Conservation (phyloP, 2,888 invertebrate genomes). For the Galerucella calmariensis region DNA sequence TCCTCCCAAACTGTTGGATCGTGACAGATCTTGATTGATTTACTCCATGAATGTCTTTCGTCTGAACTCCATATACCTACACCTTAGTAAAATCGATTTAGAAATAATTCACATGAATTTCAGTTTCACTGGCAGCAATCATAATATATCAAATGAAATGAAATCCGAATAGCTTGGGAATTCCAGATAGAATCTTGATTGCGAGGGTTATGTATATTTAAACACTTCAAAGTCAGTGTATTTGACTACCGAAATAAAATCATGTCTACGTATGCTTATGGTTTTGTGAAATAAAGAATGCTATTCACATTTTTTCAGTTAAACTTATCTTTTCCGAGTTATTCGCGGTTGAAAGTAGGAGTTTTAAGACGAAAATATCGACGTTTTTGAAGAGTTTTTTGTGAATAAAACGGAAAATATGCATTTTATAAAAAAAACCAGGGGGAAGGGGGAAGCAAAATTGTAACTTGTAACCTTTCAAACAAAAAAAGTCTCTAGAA, state of each 20-base stretch:
- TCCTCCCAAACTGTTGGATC: slow-evolving; percentile 13
- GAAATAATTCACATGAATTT: slow-evolving; percentile 33
- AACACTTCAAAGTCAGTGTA: slow-evolving; percentile 37
- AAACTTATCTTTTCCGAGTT: no score
- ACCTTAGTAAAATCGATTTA: slow-evolving; percentile 29
- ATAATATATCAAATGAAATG: slow-evolving; percentile 34
- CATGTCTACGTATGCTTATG: not conserved
- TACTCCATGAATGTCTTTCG: slow-evolving; percentile 26
- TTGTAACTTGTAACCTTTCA: no score
- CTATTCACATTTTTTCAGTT: no score
- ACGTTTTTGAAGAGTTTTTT: no score
- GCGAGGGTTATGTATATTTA: slow-evolving; percentile 39
- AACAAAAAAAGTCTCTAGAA: no score
- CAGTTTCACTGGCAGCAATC: slow-evolving; percentile 39
- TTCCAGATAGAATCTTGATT: slow-evolving; percentile 37
- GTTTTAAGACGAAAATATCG: no score
- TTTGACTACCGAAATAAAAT: slow-evolving; percentile 23
- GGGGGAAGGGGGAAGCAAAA: no score
- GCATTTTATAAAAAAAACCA: no score
- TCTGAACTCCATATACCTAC: slow-evolving; percentile 19
- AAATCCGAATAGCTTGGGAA: slow-evolving; percentile 20
- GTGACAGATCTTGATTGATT: slow-evolving; percentile 32
- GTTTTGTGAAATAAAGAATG: not conserved
- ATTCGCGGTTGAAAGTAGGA: no score
- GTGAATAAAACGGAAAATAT: no score